Evolutionary conservation across 2,888 invertebrate species (phyloP).

Genomic region (Trilocha varians): DNA sequence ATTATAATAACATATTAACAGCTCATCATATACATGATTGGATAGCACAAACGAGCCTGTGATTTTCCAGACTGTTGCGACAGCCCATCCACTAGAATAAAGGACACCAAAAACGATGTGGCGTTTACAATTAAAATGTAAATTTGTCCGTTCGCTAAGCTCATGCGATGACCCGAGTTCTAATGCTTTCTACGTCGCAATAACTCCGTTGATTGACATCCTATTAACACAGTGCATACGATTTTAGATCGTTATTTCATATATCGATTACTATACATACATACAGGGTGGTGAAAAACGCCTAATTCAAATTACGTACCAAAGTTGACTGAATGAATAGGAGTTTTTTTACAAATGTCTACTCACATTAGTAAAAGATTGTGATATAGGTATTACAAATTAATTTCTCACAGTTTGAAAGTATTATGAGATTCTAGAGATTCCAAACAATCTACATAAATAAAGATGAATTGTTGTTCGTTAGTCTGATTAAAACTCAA

Average conservation of each 20-base stretch:
- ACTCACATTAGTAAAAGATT: not conserved
- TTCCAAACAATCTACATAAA: too few relatives aligned
- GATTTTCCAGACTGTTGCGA: slow-evolving; percentile 41
- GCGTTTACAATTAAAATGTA: slow-evolving; percentile 55
- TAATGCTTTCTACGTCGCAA: slow-evolving; percentile 12
- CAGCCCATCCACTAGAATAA: slow-evolving; percentile 13
- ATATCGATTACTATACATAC: too few relatives aligned
- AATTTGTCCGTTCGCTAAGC: slow-evolving; percentile 30
- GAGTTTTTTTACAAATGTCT: too few relatives aligned
- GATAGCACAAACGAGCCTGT: slow-evolving; percentile 33
- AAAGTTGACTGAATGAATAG: too few relatives aligned
- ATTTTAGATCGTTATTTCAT: too few relatives aligned
- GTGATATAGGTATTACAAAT: not conserved
- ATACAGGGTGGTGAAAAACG: too few relatives aligned
- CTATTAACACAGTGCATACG: too few relatives aligned
- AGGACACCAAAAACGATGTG: slow-evolving; percentile 33
- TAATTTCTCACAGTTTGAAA: too few relatives aligned
- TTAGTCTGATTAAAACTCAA: too few relatives aligned
- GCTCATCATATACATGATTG: slow-evolving; percentile 55
- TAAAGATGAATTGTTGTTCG: too few relatives aligned
- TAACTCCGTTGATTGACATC: not conserved
- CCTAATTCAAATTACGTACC: too few relatives aligned
- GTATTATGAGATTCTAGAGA: too few relatives aligned
- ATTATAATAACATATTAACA: slow-evolving; percentile 62
- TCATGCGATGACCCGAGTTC: slow-evolving; percentile 18